Percentiles rank a stretch among this genome's conserved stretches.
phyloP scores from a whole-genome alignment of 2,888 invertebrate species.

The Adineta ricciae region DNA sequence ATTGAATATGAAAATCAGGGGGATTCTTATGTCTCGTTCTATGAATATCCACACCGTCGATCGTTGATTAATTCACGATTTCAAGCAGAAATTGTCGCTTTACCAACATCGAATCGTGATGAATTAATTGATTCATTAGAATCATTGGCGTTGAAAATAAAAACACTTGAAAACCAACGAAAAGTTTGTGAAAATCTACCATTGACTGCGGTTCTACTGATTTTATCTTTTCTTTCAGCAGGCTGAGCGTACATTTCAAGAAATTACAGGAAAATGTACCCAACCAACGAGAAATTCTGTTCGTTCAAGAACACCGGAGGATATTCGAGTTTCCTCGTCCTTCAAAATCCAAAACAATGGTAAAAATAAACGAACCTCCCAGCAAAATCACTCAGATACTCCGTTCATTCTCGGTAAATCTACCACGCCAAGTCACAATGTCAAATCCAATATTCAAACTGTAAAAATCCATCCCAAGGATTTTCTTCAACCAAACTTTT shows the following conservation, averaged over 20 bases:
- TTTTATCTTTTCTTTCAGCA: neutral
- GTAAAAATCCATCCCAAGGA: neutral
- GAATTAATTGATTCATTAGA: neutral
- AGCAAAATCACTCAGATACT: no score
- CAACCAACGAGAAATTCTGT: neutral
- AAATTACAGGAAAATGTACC: neutral
- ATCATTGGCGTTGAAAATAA: neutral
- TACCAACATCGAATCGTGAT: neutral
- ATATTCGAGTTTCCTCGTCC: neutral
- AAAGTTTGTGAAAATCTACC: neutral
- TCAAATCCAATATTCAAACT: neutral
- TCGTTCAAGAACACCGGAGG: no score
- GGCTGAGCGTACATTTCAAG: neutral
- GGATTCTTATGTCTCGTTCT: neutral
- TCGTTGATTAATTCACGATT: neutral
- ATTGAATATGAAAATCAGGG: neutral
- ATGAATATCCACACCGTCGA: neutral
- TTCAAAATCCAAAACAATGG: no score
- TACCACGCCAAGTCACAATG: slow-evolving; percentile 11
- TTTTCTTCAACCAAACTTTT: neutral
- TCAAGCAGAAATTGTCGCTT: neutral
- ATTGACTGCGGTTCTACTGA: neutral
- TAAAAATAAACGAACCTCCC: neutral
- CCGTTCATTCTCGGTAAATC: neutral
- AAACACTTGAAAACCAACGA: slow-evolving; percentile 1